Evolutionary conservation across 2,888 invertebrate species (phyloP).

Genomic region (Hybos culiciformis): DNA sequence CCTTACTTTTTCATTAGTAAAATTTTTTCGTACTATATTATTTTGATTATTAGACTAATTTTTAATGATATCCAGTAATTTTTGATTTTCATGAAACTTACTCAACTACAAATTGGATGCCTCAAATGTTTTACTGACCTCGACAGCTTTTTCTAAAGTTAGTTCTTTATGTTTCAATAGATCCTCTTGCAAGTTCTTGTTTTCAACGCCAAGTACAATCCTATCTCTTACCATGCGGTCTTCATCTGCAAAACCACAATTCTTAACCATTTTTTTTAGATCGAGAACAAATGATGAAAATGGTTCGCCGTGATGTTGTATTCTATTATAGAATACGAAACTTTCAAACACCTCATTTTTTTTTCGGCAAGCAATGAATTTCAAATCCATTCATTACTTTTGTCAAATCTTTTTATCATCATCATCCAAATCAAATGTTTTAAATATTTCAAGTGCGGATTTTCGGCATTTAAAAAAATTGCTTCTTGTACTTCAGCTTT

Average conservation of each 20-base stretch:
- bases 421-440: conserved; percentile 4
- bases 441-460: conserved; percentile 5
- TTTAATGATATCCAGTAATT: too few relatives aligned
- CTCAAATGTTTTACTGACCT: neutral
- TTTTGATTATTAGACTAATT: too few relatives aligned
- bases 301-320: conserved; percentile 4
- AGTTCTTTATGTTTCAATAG: neutral
- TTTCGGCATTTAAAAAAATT: conserved; percentile 2
- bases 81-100: neutral
- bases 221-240: neutral
- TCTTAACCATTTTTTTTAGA: neutral
- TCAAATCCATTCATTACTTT: conserved; percentile 1
- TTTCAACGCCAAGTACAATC: neutral
- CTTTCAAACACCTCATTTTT: conserved; percentile 2
- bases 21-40: too few relatives aligned
- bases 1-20: too few relatives aligned
- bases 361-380: neutral
- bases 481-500: too few relatives aligned
- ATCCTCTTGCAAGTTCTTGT: neutral
- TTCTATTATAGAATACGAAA: conserved; percentile 1
- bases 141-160: neutral
- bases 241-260: neutral
- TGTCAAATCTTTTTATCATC: neutral
- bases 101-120: neutral
- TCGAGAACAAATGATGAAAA: too few relatives aligned